These are phyloP conservation scores for Tachycineta bicolor DNA, from an alignment of 2,113 vertebrate species.

Conservation along the genomic window DNA sequence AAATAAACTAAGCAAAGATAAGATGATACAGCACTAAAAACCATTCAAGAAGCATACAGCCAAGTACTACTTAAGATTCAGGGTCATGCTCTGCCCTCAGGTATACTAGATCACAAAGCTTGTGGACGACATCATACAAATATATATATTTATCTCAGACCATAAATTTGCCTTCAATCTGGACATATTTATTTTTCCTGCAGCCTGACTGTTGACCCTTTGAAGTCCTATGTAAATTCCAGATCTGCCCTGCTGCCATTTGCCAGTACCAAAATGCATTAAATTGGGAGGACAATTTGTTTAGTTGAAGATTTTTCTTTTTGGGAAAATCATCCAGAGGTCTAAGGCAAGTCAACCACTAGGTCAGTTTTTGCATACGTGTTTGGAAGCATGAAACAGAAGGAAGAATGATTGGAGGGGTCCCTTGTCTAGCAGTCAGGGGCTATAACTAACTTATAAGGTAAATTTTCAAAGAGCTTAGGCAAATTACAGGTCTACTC, in stretches of 20 bases:
- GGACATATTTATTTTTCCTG: neutral
- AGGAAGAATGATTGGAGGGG: neutral
- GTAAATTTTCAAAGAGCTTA: neutral
- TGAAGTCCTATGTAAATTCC: neutral
- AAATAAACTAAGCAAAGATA: neutral
- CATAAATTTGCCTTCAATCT: neutral
- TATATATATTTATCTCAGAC: neutral
- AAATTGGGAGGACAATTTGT: neutral
- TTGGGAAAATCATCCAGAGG: neutral
- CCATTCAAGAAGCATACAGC: neutral
- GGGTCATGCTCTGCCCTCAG: neutral
- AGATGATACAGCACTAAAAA: neutral
- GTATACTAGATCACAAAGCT: neutral
- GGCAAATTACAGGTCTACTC: neutral
- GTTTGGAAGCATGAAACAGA: neutral
- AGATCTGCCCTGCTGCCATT: neutral
- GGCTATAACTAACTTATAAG: neutral
- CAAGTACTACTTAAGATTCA: neutral
- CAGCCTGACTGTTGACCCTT: neutral
- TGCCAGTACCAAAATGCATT: neutral
- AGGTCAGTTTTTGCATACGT: neutral
- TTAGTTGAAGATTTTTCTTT: neutral
- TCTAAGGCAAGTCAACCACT: neutral
- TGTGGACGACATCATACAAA: neutral
- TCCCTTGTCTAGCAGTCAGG: neutral